phyloP scores from a whole-genome alignment of 2,113 vertebrate species.

The Syngnathoides biaculeatus region DNA sequence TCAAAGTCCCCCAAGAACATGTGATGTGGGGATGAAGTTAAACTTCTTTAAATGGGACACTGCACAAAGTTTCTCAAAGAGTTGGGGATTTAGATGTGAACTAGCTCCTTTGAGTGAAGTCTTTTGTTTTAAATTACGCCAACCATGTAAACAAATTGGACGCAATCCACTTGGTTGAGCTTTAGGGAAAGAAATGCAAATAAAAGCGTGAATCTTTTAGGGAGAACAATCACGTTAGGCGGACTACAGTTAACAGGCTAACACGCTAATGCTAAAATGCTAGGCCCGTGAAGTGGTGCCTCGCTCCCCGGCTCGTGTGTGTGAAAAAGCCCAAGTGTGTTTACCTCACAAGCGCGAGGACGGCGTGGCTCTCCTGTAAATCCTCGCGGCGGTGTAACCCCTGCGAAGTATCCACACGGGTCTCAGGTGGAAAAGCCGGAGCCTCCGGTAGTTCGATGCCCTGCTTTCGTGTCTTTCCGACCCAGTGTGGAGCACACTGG shows the following conservation, averaged over 20 bases:
- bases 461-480: slow-evolving; percentile 28
- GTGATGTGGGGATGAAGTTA: background rate
- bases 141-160: background rate
- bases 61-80: background rate
- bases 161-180: background rate
- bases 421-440: slow-evolving; percentile 15
- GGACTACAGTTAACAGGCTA: background rate
- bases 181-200: background rate
- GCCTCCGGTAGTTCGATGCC: slow-evolving; percentile 23
- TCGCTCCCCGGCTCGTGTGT: background rate
- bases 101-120: background rate
- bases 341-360: slow-evolving; percentile 49
- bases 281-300: slow-evolving; percentile 41
- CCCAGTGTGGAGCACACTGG: slow-evolving; percentile 39
- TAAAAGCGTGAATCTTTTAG: background rate
- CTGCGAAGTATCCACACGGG: slow-evolving; percentile 19
- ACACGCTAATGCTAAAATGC: slow-evolving; percentile 51
- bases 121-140: background rate
- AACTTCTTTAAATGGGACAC: background rate
- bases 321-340: background rate
- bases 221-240: background rate
- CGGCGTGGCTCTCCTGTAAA: slow-evolving; percentile 23
- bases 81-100: background rate
- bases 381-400: slow-evolving; percentile 26
- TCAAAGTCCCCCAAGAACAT: background rate